phyloP scores from a whole-genome alignment of 2,113 vertebrate genomes.

The Gambusia holbrooki region DNA sequence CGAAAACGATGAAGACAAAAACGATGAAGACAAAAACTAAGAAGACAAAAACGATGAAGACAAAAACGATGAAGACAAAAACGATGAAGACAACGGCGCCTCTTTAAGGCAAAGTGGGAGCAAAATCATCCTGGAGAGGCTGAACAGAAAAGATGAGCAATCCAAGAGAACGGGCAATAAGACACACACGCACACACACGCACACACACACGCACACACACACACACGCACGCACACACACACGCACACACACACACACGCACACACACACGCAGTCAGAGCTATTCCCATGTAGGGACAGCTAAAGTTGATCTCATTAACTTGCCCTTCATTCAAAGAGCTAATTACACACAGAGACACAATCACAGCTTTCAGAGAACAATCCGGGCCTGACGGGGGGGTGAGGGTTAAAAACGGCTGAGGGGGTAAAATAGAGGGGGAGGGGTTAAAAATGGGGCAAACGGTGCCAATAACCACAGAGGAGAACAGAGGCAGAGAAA shows the following conservation, averaged over 20 bases:
- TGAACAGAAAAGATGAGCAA: too few species aligned
- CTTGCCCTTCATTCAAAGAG: constrained; percentile 69
- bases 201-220: too few species aligned
- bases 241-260: neutral
- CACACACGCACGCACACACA: too few species aligned
- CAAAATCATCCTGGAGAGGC: too few species aligned
- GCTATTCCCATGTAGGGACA: constrained; percentile 49
- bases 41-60: too few species aligned
- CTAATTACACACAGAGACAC: constrained; percentile 71
- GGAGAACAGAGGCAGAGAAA: neutral
- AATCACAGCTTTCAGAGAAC: constrained; percentile 55
- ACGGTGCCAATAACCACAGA: constrained; percentile 17
- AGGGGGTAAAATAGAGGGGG: constrained; percentile 17
- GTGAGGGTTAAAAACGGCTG: neutral
- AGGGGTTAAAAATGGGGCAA: neutral
- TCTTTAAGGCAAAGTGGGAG: too few species aligned
- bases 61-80: too few species aligned
- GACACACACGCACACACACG: too few species aligned
- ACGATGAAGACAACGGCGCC: too few species aligned
- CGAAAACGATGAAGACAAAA: too few species aligned
- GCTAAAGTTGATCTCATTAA: constrained; percentile 76
- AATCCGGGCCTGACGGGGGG: constrained; percentile 40
- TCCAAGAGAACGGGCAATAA: too few species aligned
- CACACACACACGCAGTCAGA: constrained; percentile 32
- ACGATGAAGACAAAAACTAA: too few species aligned